Conservation (phyloP, 2,888 invertebrate species). For the Euclidia mi region DNA sequence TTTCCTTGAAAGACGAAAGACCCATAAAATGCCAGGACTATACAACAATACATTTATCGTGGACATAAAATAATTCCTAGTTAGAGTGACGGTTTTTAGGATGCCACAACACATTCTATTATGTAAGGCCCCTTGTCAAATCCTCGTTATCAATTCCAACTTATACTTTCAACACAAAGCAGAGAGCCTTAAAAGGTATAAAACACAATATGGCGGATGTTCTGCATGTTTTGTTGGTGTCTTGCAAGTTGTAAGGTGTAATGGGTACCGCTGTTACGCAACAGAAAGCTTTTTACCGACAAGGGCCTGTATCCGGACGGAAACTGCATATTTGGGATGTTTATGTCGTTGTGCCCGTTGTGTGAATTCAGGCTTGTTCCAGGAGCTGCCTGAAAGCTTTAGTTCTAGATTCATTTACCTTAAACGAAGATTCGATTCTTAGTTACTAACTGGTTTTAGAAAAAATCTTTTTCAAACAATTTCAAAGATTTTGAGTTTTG, state of each 20-base stretch:
- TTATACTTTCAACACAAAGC: conserved; percentile 1
- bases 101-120: not conserved
- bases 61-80: conserved; percentile 9
- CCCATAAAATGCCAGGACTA: conserved; percentile 1
- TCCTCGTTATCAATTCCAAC: conserved; percentile 13
- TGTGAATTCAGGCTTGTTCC: conserved; percentile 17
- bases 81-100: conserved; percentile 7
- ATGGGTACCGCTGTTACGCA: conserved; percentile 50
- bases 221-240: conserved; percentile 19
- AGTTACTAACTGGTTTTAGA: too few species aligned
- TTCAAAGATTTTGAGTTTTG: too few species aligned
- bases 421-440: too few species aligned
- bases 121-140: conserved; percentile 17
- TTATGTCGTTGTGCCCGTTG: conserved; percentile 51
- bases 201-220: conserved; percentile 2
- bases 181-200: conserved; percentile 2
- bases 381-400: too few species aligned
- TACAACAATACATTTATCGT: conserved; percentile 6
- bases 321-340: conserved; percentile 56
- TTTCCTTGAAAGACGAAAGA: not conserved
- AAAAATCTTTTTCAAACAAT: too few species aligned
- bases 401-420: too few species aligned
- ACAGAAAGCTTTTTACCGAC: conserved; percentile 51
- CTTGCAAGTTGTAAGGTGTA: conserved; percentile 30
- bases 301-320: conserved; percentile 48